Evolutionary conservation across 2,888 invertebrate species (phyloP).

Genomic region (Ophraella communa): DNA sequence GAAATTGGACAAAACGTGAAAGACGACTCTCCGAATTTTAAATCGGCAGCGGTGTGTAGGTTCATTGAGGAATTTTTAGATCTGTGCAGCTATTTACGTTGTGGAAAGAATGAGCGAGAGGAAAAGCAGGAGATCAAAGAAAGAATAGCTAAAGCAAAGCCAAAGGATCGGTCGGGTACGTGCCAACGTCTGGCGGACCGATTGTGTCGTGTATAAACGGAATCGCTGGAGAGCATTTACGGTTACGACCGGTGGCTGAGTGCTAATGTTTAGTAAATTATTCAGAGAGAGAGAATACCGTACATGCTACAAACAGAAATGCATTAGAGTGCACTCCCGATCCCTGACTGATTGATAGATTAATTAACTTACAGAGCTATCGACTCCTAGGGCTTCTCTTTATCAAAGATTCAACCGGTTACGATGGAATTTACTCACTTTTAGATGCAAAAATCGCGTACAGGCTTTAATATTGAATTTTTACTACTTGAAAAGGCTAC

Average conservation of each 20-base stretch:
- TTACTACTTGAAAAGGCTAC: constrained; percentile 30
- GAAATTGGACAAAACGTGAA: constrained; percentile 24
- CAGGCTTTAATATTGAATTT: constrained; percentile 38
- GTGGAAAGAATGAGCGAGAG: constrained; percentile 24
- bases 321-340: constrained; percentile 57
- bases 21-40: constrained; percentile 17
- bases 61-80: constrained; percentile 38
- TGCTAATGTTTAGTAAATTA: constrained; percentile 58
- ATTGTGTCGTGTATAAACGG: constrained; percentile 45
- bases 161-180: constrained; percentile 24
- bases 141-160: constrained; percentile 35
- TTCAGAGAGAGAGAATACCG: constrained; percentile 55
- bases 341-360: constrained; percentile 56
- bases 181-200: constrained; percentile 35
- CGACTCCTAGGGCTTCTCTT: constrained; percentile 43
- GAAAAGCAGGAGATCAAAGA: constrained; percentile 37
- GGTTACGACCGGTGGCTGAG: constrained; percentile 54
- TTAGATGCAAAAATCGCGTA: constrained; percentile 41
- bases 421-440: constrained; percentile 38
- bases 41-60: constrained; percentile 17
- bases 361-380: constrained; percentile 53
- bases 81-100: constrained; percentile 40
- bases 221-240: constrained; percentile 56
- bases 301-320: constrained; percentile 52
- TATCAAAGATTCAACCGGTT: constrained; percentile 43